Evolutionary conservation across 2,113 vertebrate genomes (phyloP).

Genomic region (Toxotes chatareus): DNA sequence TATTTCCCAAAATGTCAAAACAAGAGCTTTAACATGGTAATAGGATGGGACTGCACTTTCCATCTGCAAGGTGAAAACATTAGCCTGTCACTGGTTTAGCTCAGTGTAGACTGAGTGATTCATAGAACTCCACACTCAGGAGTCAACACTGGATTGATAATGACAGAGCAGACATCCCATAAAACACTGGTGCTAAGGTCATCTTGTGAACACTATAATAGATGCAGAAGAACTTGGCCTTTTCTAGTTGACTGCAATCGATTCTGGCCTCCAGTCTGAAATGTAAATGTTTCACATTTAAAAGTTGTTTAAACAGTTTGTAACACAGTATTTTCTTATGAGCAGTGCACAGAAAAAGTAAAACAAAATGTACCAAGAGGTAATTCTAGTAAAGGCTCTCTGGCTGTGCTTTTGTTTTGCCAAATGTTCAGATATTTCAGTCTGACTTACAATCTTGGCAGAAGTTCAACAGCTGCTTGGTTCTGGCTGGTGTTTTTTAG

Average conservation of each 20-base stretch:
- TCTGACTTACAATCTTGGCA: conserved; percentile 21
- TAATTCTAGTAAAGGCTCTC: conserved; percentile 1
- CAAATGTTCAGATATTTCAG: conserved; percentile 23
- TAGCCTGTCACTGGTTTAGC: neutral
- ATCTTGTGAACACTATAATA: no score
- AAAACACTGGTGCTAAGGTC: neutral
- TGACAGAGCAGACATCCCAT: neutral
- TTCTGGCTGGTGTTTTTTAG: neutral
- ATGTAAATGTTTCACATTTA: neutral
- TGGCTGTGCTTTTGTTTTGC: neutral
- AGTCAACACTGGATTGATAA: neutral
- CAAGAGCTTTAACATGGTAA: neutral
- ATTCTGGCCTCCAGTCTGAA: neutral
- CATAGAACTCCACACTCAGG: neutral
- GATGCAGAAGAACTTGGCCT: neutral
- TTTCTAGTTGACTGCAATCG: neutral
- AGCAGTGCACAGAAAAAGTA: neutral
- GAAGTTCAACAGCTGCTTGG: conserved; percentile 40
- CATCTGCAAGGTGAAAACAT: neutral
- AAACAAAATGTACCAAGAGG: neutral
- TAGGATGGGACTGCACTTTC: neutral
- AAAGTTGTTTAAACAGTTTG: conserved; percentile 26
- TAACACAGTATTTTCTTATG: neutral
- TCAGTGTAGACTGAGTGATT: neutral
- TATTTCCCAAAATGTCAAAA: neutral